These are phyloP conservation scores for Umimayanthus kanabou DNA, from an alignment of 92 coral and sea anemone genomes.

Conservation along the genomic window DNA sequence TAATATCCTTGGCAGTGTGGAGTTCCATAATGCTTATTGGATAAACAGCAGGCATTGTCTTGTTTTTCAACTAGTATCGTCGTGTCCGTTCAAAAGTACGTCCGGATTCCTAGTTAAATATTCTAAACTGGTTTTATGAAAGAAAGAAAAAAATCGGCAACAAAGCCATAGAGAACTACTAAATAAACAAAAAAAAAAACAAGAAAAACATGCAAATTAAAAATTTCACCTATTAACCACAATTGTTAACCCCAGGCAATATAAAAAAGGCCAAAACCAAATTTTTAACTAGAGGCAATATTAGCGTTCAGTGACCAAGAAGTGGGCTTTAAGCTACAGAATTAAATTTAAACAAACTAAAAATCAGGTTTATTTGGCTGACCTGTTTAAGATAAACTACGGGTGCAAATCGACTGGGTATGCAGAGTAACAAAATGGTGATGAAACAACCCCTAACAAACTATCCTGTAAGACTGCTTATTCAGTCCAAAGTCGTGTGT, in stretches of 20 bases:
- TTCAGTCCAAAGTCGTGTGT: background rate
- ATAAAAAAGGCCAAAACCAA: too few relatives aligned
- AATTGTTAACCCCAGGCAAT: background rate
- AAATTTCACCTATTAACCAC: too few relatives aligned
- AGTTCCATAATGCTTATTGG: background rate
- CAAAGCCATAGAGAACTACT: background rate
- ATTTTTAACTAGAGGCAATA: background rate
- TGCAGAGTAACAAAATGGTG: background rate
- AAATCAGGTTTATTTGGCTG: background rate
- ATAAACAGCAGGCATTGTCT: background rate
- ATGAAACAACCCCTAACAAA: background rate
- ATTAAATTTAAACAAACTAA: too few relatives aligned
- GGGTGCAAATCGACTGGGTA: background rate
- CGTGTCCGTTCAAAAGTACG: background rate
- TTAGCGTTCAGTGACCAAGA: background rate
- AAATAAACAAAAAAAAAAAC: too few relatives aligned
- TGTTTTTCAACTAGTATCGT: background rate
- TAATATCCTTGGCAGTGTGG: background rate
- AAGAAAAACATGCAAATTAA: background rate
- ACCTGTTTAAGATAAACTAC: background rate
- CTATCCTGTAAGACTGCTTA: background rate
- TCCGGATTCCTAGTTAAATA: too few relatives aligned
- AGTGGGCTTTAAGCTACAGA: background rate
- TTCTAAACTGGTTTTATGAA: background rate
- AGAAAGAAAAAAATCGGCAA: background rate